phyloP scores from a whole-genome alignment of 2,888 invertebrate species.

The Melanchra persicariae region DNA sequence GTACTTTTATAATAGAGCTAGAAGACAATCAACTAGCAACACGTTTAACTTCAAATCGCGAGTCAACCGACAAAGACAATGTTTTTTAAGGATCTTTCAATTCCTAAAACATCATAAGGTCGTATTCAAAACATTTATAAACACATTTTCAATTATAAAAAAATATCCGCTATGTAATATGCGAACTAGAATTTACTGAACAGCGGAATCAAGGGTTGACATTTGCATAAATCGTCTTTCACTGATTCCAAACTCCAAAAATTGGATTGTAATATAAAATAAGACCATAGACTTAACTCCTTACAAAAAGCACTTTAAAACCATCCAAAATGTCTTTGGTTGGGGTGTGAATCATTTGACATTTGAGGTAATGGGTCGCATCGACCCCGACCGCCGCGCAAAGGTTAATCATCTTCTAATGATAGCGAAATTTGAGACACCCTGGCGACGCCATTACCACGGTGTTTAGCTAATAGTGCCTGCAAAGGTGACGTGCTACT shows the following conservation, averaged over 20 bases:
- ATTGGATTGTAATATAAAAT: too few relatives aligned
- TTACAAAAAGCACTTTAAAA: slow-evolving; percentile 7
- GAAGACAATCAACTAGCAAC: not conserved
- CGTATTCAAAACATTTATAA: too few relatives aligned
- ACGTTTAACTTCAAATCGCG: not conserved
- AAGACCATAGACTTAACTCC: not conserved
- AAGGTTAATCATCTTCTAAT: slow-evolving; percentile 90
- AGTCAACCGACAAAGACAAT: not conserved
- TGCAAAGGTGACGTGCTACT: slow-evolving; percentile 42
- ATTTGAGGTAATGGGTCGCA: slow-evolving; percentile 83
- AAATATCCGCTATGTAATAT: too few relatives aligned
- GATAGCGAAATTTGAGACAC: slow-evolving; percentile 78
- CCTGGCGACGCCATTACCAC: slow-evolving; percentile 56
- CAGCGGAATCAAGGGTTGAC: too few relatives aligned
- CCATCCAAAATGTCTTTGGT: slow-evolving; percentile 35
- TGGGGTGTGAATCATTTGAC: slow-evolving; percentile 83
- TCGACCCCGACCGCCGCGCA: slow-evolving; percentile 74
- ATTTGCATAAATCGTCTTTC: too few relatives aligned
- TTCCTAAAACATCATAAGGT: too few relatives aligned
- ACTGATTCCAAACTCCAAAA: too few relatives aligned
- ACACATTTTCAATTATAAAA: too few relatives aligned
- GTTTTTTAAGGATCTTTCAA: too few relatives aligned
- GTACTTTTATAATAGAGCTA: not conserved
- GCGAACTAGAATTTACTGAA: too few relatives aligned
- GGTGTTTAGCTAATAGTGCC: slow-evolving; percentile 63